Base-by-base conservation (phyloP, 2,888 invertebrate species). In the Didymodactylos carnosus region DNA sequence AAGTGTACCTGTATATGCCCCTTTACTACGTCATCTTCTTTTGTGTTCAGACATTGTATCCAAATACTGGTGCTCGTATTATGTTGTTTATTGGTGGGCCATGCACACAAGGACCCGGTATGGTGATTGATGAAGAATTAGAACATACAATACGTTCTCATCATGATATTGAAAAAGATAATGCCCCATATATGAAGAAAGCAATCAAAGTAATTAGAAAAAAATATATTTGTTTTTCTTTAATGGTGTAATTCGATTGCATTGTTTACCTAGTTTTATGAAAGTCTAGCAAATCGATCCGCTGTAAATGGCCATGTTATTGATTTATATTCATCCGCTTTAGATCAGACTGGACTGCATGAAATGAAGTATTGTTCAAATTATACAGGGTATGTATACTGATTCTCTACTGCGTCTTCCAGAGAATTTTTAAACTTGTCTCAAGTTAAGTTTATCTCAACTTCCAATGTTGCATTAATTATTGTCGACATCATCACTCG, bases 351-450 rank as follows among this genome's bases (percentile, higher is more conserved):
- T 73, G 98, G 98, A 39, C 86, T 99, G 49, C 88, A 93, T 86
- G 98, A 99, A 84, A 98, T 99, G 97, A 94, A 94, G 80, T 93
- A 91, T 81, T 91, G 92, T 80, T 91, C 92, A 81, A 95, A 95
- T 85, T 91, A 91, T 13, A 97, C 97, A 39, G 97, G 62, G 62
- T 62, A 62, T 35, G 6, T 62, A 23, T 3, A 41, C 25, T n/a
- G n/a, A n/a, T n/a, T n/a, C n/a, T n/a, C n/a, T n/a, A n/a, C n/a
- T n/a, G n/a, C n/a, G n/a, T n/a, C n/a, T n/a, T n/a, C n/a, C n/a
- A n/a, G n/a, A n/a, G n/a, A n/a, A n/a, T n/a, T n/a, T n/a, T n/a
- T n/a, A n/a, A n/a, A n/a, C n/a, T n/a, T n/a, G n/a, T n/a, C n/a
- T n/a, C n/a, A n/a, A n/a, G n/a, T n/a, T n/a, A n/a, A n/a, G n/a